Base-by-base conservation (phyloP, 1,140 invertebrate species). In the Oncopeltus fasciatus region DNA sequence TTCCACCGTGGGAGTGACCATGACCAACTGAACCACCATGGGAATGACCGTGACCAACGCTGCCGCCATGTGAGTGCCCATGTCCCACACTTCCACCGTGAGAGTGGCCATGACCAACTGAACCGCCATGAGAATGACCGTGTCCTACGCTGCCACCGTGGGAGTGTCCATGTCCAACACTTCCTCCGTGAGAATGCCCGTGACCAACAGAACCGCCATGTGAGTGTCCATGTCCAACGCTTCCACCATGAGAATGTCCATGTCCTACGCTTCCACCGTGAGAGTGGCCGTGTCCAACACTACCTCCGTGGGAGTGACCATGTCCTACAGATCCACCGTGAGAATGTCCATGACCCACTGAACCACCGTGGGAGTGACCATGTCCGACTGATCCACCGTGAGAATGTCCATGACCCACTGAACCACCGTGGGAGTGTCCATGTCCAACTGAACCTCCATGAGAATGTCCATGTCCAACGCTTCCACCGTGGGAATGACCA, bases 131-230 rank as follows among this genome's bases (percentile, higher is more conserved):
- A 5, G 61, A 57, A 38, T 63, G 61, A 8, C 61, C 61, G 28
- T 63, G 61, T 58, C 61, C 61, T 46, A 63, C 53, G 38, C 61
- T 63, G 11, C 61, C 61, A 18, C 61, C 61, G 28, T 63, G 61
- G 57, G 61, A 28, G 43, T 63, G 61, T 31, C 61, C 61, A 58
- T 63, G 61, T 43, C 61, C 61, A 27, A 63, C 38, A 58, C 61
- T 63, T 20, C 61, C 61, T 2, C 61, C 61, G 27, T 63, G 61
- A n/a, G 21, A 24, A 28, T 63, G 61, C 1, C 61, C 61, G 46
- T 63, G 61, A 28, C 61, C 61, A 9, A 63, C 53, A 29, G 53
- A 58, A 26, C 61, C 61, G 11, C 56, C 61, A 46, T 63, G 61
- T 47, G 61, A 63, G 27, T 62, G 60, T 38, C 60, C 61, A 58